A percentile compares a stretch with the other conserved stretches of the same genome.
phyloP scores from a whole-genome alignment of 2,113 vertebrate genomes.

The Toxotes chatareus region DNA sequence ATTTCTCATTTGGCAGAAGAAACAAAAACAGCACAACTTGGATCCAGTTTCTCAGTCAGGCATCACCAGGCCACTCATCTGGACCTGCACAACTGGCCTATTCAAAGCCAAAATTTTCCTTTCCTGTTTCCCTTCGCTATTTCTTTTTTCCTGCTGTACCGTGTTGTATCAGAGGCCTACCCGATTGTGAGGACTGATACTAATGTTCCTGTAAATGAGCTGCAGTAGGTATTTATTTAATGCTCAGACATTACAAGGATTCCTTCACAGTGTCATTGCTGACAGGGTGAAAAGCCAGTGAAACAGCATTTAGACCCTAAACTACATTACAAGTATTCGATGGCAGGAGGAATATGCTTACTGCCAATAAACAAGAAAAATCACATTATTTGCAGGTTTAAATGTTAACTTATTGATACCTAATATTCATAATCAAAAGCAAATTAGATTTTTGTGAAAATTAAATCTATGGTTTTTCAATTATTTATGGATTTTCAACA shows the following conservation, averaged over 20 bases:
- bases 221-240: not conserved
- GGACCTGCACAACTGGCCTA: slow-evolving; percentile 41
- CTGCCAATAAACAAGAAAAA: not conserved
- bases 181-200: not conserved
- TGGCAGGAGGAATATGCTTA: not conserved
- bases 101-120: slow-evolving; percentile 39
- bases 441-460: not conserved
- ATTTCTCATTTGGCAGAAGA: slow-evolving; percentile 59
- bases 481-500: not conserved
- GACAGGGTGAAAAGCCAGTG: not conserved
- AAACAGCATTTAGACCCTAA: not conserved
- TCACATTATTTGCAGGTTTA: not conserved
- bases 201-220: slow-evolving; percentile 4
- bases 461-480: not conserved
- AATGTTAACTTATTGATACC: not conserved
- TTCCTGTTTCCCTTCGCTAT: slow-evolving; percentile 8
- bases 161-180: slow-evolving; percentile 5
- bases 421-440: not conserved
- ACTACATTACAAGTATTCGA: not conserved
- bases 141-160: slow-evolving; percentile 25
- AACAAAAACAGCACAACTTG: slow-evolving; percentile 62
- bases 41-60: slow-evolving; percentile 62
- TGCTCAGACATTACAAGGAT: not conserved
- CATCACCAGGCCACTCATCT: slow-evolving; percentile 42
- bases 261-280: not conserved